phyloP scores from a whole-genome alignment of 2,888 invertebrate genomes.

The Baccha elongata region DNA sequence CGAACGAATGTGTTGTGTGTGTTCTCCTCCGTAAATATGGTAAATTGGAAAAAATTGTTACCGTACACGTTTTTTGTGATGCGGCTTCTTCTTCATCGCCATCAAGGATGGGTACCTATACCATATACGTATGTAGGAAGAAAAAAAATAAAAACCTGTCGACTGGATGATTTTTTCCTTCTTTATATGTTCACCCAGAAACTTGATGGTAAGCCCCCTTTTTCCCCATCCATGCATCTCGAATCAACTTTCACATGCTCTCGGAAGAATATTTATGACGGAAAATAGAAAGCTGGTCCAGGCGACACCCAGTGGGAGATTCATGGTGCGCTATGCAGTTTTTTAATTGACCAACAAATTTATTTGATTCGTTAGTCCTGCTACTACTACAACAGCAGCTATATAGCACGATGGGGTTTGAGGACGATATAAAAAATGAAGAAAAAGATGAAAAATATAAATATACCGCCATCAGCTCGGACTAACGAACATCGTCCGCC shows the following conservation, averaged over 20 bases:
- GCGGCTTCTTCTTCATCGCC: slow-evolving; percentile 20
- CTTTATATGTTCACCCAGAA: slow-evolving; percentile 29
- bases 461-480: slow-evolving; percentile 2
- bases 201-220: slow-evolving; percentile 9
- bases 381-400: slow-evolving; percentile 35
- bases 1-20: slow-evolving; percentile 32
- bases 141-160: slow-evolving; percentile 64
- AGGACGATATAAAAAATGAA: slow-evolving; percentile 12
- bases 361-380: slow-evolving; percentile 82
- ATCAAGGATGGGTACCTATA: slow-evolving; percentile 17
- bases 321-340: slow-evolving; percentile 80
- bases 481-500: slow-evolving; percentile 56
- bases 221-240: slow-evolving; percentile 19
- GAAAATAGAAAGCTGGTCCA: slow-evolving; percentile 58
- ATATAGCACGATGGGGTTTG: background rate
- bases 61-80: slow-evolving; percentile 51
- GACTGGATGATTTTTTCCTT: slow-evolving; percentile 48
- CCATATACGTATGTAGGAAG: background rate
- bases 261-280: slow-evolving; percentile 63
- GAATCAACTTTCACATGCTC: slow-evolving; percentile 66
- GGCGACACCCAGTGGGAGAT: slow-evolving; percentile 70
- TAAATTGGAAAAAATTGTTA: slow-evolving; percentile 67
- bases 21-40: slow-evolving; percentile 56
- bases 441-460: background rate
- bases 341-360: slow-evolving; percentile 83